These are phyloP conservation scores for Reticulitermes speratus DNA, from an alignment of 1,140 invertebrate genomes.

Conservation along the genomic window DNA sequence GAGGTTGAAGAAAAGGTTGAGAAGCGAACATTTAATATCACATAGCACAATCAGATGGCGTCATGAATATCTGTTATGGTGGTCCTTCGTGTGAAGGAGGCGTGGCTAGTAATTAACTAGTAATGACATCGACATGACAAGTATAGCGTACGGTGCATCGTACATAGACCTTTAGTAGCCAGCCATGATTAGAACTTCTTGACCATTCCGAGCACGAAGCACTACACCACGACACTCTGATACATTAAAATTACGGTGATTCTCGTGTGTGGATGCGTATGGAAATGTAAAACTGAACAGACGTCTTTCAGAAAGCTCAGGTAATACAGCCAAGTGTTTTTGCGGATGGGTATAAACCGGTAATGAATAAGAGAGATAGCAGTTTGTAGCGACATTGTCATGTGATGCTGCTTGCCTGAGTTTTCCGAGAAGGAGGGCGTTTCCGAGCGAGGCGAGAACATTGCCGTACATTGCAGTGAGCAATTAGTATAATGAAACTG, in stretches of 20 bases:
- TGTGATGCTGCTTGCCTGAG: background rate
- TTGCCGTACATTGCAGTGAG: background rate
- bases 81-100: no score
- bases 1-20: no score
- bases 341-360: constrained; percentile 2
- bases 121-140: no score
- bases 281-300: background rate
- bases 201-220: no score
- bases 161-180: no score
- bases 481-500: constrained; percentile 28
- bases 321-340: background rate
- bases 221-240: no score
- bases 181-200: no score
- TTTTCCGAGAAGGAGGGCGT: constrained; percentile 23
- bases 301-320: background rate
- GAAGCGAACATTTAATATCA: no score
- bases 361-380: constrained; percentile 17
- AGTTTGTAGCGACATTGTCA: background rate
- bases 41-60: no score
- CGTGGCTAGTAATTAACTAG: no score
- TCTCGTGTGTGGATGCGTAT: background rate
- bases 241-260: background rate
- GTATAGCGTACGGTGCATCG: no score
- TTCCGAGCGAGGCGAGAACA: background rate
- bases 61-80: no score